phyloP scores from a whole-genome alignment of 2,888 invertebrate species.

The Trissonchulus latispiculum region DNA sequence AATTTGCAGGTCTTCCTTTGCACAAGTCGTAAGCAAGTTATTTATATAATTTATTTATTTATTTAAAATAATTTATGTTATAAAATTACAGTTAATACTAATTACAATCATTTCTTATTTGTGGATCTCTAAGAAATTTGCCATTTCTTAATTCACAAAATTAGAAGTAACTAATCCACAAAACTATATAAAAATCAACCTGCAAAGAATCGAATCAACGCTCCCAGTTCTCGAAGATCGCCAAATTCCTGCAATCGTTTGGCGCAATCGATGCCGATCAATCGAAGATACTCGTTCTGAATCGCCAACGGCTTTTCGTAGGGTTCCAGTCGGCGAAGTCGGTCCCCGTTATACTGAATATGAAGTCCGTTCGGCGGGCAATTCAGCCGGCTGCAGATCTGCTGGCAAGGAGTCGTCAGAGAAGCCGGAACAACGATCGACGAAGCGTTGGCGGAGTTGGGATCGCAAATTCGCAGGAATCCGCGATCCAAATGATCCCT shows the following conservation, averaged over 20 bases:
- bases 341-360: constrained; percentile 46
- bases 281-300: constrained; percentile 46
- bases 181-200: no score
- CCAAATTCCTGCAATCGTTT: constrained; percentile 45
- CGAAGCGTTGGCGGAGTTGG: constrained; percentile 10
- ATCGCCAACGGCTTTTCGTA: constrained; percentile 46
- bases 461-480: constrained; percentile 28
- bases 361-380: constrained; percentile 43
- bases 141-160: no score
- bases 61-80: no score
- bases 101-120: no score
- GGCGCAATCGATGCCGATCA: constrained; percentile 44
- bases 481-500: constrained; percentile 17
- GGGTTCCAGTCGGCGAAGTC: constrained; percentile 44
- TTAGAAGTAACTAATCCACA: no score
- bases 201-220: constrained; percentile 45
- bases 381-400: constrained; percentile 43
- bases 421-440: constrained; percentile 44
- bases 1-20: no score
- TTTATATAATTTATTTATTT: no score
- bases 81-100: no score
- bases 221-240: constrained; percentile 40
- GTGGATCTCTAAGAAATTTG: no score
- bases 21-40: no score
- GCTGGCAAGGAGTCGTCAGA: constrained; percentile 43